Evolutionary conservation across 1,140 invertebrate genomes (phyloP).

Genomic region (Tetramorium parvispinum): DNA sequence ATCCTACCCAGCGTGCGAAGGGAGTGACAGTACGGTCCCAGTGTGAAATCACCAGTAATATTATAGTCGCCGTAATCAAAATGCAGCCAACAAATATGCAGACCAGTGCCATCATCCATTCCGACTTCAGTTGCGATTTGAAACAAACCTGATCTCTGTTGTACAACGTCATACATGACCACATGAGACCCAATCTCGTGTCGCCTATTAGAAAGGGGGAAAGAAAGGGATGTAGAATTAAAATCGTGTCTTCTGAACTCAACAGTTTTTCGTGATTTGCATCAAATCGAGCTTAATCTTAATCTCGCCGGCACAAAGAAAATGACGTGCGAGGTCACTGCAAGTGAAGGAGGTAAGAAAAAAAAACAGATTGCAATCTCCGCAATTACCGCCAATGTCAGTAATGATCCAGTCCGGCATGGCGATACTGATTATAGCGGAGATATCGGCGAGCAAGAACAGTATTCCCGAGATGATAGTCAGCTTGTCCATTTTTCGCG

Average conservation of each 20-base stretch:
- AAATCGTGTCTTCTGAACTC: background rate
- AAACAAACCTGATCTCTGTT: slow-evolving; percentile 95
- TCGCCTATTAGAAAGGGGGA: slow-evolving; percentile 88
- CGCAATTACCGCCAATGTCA: slow-evolving; percentile 93
- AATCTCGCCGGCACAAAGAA: background rate
- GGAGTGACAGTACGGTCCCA: slow-evolving; percentile 96
- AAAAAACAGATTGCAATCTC: background rate
- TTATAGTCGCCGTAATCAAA: slow-evolving; percentile 96
- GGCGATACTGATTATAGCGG: slow-evolving; percentile 96
- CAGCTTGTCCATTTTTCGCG: slow-evolving; percentile 93
- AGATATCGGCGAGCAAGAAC: slow-evolving; percentile 96
- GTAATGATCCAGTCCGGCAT: slow-evolving; percentile 99
- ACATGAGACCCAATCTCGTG: slow-evolving; percentile 95
- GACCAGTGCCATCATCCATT: slow-evolving; percentile 96
- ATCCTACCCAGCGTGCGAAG: slow-evolving; percentile 97
- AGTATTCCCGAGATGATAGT: slow-evolving; percentile 96
- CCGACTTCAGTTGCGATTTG: slow-evolving; percentile 93
- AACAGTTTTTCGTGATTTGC: background rate
- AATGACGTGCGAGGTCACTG: background rate
- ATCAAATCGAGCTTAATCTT: background rate
- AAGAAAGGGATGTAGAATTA: slow-evolving; percentile 29
- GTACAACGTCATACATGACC: slow-evolving; percentile 97
- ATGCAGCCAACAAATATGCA: slow-evolving; percentile 97
- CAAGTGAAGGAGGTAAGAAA: background rate
- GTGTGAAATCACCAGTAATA: slow-evolving; percentile 94